These are phyloP conservation scores for Phenacoccus solenopsis DNA, from an alignment of 1,140 invertebrate species.

Conservation along the genomic window DNA sequence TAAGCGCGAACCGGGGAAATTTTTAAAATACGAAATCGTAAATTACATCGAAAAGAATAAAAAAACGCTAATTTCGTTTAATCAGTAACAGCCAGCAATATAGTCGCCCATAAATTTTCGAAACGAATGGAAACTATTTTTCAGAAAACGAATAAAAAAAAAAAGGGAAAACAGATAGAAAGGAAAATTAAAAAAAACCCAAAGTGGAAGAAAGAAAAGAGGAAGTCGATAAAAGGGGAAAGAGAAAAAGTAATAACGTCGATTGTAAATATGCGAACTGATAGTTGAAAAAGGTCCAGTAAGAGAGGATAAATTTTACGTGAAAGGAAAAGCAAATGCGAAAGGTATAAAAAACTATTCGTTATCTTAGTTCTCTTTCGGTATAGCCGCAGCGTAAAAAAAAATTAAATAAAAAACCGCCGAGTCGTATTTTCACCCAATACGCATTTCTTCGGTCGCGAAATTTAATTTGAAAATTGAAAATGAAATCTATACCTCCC, in stretches of 20 bases:
- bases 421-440: too few species aligned
- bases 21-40: constrained; percentile 6
- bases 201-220: background rate
- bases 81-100: constrained; percentile 4
- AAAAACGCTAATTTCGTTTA: constrained; percentile 12
- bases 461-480: too few species aligned
- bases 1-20: background rate
- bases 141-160: background rate
- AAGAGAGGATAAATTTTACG: background rate
- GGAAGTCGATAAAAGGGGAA: background rate
- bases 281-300: background rate
- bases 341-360: background rate
- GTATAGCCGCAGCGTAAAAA: too few species aligned
- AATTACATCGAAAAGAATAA: background rate
- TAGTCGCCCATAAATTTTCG: constrained; percentile 9
- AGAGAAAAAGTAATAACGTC: background rate
- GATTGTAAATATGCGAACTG: background rate
- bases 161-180: background rate
- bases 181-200: background rate
- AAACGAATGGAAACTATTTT: background rate
- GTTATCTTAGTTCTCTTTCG: too few species aligned
- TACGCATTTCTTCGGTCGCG: too few species aligned
- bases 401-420: too few species aligned
- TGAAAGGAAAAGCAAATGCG: background rate
- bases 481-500: too few species aligned